Evolutionary conservation across 2,113 vertebrate species (phyloP).

Genomic region (Oncorhynchus mykiss): DNA sequence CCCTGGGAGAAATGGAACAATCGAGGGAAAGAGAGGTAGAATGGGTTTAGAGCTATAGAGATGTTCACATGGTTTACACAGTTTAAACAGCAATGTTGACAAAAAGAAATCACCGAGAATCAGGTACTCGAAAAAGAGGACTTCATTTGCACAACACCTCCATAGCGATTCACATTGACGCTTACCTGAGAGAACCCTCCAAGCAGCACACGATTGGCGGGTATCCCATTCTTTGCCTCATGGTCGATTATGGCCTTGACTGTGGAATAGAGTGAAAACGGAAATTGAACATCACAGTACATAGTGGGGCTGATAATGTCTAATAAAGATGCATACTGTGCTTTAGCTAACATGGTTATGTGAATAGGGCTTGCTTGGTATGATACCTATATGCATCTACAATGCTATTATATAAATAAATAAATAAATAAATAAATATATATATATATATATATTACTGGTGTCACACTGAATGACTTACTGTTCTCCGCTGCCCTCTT

Average conservation of each 20-base stretch:
- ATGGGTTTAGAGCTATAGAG: not conserved
- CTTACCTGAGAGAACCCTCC: slow-evolving; percentile 97
- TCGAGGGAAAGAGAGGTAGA: not conserved
- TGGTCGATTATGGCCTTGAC: slow-evolving; percentile 97
- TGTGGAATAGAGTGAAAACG: slow-evolving; percentile 51
- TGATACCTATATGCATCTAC: too few relatives aligned
- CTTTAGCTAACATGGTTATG: too few relatives aligned
- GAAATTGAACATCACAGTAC: not conserved
- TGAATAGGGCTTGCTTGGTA: too few relatives aligned
- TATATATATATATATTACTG: too few relatives aligned
- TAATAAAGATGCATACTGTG: too few relatives aligned
- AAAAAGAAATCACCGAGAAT: too few relatives aligned
- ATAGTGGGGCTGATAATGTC: not conserved
- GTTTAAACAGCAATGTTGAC: too few relatives aligned
- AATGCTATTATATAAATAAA: too few relatives aligned
- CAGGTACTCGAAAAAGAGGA: too few relatives aligned
- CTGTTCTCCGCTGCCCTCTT: slow-evolving; percentile 95
- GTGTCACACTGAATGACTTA: slow-evolving; percentile 62
- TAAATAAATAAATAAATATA: too few relatives aligned
- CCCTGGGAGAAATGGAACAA: slow-evolving; percentile 72
- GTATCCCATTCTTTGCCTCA: slow-evolving; percentile 94
- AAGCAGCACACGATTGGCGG: slow-evolving; percentile 89
- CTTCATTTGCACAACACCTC: not conserved
- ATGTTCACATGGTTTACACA: not conserved
- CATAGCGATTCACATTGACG: too few relatives aligned